A percentile compares a stretch with the other conserved stretches of the same genome.
These are phyloP conservation scores for silkworm (Bombyx mori) DNA, from an alignment of 1,140 invertebrate genomes.

Conservation along the genomic window ASM3026992v2 NC_085111.1:12082501-12083000, in stretches of 20 bases:
- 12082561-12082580: slow-evolving; percentile 36
- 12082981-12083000: too few species aligned
- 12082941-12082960: too few species aligned
- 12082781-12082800: slow-evolving; percentile 22
- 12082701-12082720: slow-evolving; percentile 81
- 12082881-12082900: too few species aligned
- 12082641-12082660: slow-evolving; percentile 82
- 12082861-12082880: too few species aligned
- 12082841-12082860: too few species aligned
- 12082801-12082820: slow-evolving; percentile 1
- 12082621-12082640: slow-evolving; percentile 63
- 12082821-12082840: too few species aligned
- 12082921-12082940: too few species aligned
- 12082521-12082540: slow-evolving; percentile 46
- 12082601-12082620: slow-evolving; percentile 16
- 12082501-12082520: slow-evolving; percentile 65
- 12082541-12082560: slow-evolving; percentile 26
- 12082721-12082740: slow-evolving; percentile 79
- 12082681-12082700: slow-evolving; percentile 82
- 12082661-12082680: slow-evolving; percentile 81
- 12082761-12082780: slow-evolving; percentile 77
- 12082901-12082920: too few species aligned
- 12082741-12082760: slow-evolving; percentile 80
- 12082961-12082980: too few species aligned
- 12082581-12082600: slow-evolving; percentile 68